These are phyloP conservation scores for Apeira syringaria DNA, from an alignment of 2,888 invertebrate genomes.

Conservation along the genomic window DNA sequence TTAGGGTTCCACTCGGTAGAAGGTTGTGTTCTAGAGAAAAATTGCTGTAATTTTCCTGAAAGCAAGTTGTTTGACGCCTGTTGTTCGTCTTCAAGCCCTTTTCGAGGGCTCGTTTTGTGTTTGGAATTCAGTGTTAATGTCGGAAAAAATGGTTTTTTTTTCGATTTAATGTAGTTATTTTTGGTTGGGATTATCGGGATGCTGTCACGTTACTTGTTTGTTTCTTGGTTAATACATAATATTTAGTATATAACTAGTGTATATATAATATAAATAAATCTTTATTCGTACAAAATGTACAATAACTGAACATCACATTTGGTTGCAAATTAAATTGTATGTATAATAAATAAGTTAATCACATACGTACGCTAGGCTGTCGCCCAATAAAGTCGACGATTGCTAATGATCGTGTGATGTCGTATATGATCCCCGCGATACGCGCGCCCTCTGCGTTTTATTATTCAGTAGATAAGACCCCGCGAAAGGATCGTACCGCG, in stretches of 20 bases:
- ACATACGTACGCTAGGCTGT: no score
- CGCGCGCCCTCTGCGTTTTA: not conserved
- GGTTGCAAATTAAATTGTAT: no score
- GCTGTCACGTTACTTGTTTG: no score
- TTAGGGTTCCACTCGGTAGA: no score
- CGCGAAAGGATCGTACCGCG: slow-evolving; percentile 2
- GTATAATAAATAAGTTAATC: no score
- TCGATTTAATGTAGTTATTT: not conserved
- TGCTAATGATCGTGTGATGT: not conserved
- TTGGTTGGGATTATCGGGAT: no score
- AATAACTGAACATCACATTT: no score
- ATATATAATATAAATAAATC: no score
- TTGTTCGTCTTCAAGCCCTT: slow-evolving; percentile 7
- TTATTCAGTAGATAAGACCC: slow-evolving; percentile 9
- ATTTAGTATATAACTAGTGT: no score
- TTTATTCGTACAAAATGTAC: no score
- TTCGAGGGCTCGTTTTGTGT: not conserved
- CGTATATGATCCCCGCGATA: not conserved
- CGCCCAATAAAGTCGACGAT: no score
- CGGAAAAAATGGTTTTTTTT: not conserved
- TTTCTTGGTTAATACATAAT: no score
- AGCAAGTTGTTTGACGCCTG: not conserved
- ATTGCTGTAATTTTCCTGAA: slow-evolving; percentile 1
- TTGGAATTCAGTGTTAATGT: not conserved
- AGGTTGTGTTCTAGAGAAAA: not conserved